Evolutionary conservation across 2,888 invertebrate species (phyloP).

Genomic region (Drosophila eohydei): DNA sequence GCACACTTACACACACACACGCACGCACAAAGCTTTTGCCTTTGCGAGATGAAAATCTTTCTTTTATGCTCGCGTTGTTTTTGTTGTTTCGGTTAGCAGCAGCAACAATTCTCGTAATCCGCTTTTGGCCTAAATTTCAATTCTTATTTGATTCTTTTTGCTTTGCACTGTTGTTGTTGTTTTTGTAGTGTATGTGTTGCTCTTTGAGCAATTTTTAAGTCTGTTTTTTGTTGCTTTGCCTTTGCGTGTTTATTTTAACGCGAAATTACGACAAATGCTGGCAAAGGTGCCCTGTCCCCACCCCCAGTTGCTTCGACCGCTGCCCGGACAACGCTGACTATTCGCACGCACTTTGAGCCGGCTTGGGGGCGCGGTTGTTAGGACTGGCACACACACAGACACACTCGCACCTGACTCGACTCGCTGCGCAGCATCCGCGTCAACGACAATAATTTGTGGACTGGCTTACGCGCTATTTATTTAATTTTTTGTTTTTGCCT

Average conservation of each 20-base stretch:
- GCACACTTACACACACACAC: constrained; percentile 16
- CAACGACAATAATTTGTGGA: constrained; percentile 11
- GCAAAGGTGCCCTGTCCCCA: constrained; percentile 14
- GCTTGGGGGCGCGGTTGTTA: constrained; percentile 23
- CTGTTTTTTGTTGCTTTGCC: constrained; percentile 18
- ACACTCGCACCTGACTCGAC: constrained; percentile 6
- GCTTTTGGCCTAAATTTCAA: constrained; percentile 79
- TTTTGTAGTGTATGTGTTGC: constrained; percentile 16
- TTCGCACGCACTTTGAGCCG: constrained; percentile 55
- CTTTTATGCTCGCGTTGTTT: constrained; percentile 35
- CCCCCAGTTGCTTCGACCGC: constrained; percentile 1
- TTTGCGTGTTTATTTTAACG: constrained; percentile 63
- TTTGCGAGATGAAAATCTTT: constrained; percentile 35
- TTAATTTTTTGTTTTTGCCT: constrained; percentile 1
- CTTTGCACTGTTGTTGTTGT: constrained; percentile 26
- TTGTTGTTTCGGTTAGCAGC: constrained; percentile 33
- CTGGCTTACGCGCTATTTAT: constrained; percentile 25
- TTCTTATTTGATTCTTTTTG: constrained; percentile 60
- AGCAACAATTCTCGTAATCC: constrained; percentile 73
- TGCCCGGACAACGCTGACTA: constrained; percentile 42
- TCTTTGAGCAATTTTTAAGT: constrained; percentile 33
- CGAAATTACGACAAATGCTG: constrained; percentile 41
- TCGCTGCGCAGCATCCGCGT: constrained; percentile 44
- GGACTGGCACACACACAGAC: background rate
- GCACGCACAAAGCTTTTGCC: constrained; percentile 33